A percentile compares a stretch with the other conserved stretches of the same genome.
Conservation (phyloP, 2,888 invertebrate genomes). For the Gnatocerus cornutus region DNA sequence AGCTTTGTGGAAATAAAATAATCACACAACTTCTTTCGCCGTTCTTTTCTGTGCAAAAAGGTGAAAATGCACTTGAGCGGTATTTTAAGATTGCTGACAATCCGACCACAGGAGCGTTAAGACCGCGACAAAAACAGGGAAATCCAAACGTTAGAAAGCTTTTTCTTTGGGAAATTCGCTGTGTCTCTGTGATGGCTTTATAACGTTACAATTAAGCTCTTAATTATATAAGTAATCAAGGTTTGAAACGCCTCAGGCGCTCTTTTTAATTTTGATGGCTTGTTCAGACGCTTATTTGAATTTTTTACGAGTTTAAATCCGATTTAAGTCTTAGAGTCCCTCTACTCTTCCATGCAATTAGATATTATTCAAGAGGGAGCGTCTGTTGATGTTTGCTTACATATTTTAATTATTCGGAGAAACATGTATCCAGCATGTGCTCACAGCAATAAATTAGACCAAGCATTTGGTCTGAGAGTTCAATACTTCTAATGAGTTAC, state of each 20-base stretch:
- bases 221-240: slow-evolving; percentile 15
- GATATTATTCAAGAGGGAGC: slow-evolving; percentile 29
- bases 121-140: too few species aligned
- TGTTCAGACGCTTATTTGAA: slow-evolving; percentile 19
- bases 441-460: slow-evolving; percentile 42
- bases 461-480: slow-evolving; percentile 42
- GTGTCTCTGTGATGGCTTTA: background rate
- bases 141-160: too few species aligned
- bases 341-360: slow-evolving; percentile 18
- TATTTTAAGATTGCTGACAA: too few species aligned
- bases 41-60: too few species aligned
- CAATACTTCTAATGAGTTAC: slow-evolving; percentile 46
- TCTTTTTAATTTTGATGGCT: slow-evolving; percentile 18
- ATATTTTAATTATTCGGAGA: slow-evolving; percentile 43
- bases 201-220: slow-evolving; percentile 5
- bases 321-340: slow-evolving; percentile 8
- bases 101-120: too few species aligned
- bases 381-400: slow-evolving; percentile 40
- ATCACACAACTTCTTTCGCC: too few species aligned
- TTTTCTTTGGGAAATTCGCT: too few species aligned
- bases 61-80: too few species aligned
- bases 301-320: slow-evolving; percentile 27
- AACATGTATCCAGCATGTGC: slow-evolving; percentile 39
- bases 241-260: background rate
- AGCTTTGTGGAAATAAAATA: too few species aligned